Evolutionary conservation across 2,113 vertebrate species (phyloP).

Genomic region (Chelonoidis abingdonii): DNA sequence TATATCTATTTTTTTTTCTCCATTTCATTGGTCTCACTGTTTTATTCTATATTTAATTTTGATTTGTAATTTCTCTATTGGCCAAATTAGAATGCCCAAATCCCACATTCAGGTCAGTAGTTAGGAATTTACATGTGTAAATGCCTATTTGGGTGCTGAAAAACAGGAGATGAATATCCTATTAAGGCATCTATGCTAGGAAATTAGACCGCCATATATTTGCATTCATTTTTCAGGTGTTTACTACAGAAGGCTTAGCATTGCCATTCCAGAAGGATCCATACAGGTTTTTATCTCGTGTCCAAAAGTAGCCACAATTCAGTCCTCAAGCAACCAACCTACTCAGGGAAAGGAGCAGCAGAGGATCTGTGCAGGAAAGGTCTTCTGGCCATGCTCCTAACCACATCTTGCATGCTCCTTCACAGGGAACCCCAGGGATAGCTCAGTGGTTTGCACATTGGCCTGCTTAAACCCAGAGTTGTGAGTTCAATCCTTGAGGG

Average conservation of each 20-base stretch:
- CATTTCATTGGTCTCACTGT: background rate
- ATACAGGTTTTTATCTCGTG: background rate
- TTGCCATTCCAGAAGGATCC: background rate
- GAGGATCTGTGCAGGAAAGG: no score
- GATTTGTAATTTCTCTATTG: background rate
- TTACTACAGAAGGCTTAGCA: background rate
- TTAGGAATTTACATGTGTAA: background rate
- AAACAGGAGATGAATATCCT: background rate
- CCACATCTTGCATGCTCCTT: no score
- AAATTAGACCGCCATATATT: background rate
- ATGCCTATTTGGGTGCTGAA: background rate
- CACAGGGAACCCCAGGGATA: no score
- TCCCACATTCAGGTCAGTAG: background rate
- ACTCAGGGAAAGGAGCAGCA: no score
- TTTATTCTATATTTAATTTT: background rate
- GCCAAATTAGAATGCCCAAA: background rate
- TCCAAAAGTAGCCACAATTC: background rate
- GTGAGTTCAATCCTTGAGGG: no score
- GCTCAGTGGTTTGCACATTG: no score
- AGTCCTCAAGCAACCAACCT: background rate
- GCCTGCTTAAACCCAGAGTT: no score
- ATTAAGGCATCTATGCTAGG: no score
- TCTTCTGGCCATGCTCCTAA: no score
- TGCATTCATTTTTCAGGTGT: background rate
- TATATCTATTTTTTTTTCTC: background rate